phyloP scores from a whole-genome alignment of 2,113 vertebrate genomes.

The Campylomormyrus tamandua region DNA sequence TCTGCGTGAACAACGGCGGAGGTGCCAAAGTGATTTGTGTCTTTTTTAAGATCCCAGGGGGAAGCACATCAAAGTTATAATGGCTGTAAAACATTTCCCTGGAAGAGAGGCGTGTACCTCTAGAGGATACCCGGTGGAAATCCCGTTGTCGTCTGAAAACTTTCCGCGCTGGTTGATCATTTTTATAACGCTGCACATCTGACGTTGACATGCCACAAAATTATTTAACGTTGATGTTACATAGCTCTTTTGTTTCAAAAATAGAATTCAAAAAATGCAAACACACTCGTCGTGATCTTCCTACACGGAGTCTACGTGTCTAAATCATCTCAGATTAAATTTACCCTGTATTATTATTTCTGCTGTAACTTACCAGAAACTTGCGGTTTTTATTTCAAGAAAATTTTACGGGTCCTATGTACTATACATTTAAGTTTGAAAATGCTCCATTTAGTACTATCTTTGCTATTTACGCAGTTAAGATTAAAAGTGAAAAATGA shows the following conservation, averaged over 20 bases:
- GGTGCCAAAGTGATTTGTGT: slow-evolving; percentile 54
- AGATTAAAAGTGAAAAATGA: neutral
- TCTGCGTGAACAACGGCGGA: slow-evolving; percentile 37
- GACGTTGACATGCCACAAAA: slow-evolving; percentile 23
- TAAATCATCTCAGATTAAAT: neutral
- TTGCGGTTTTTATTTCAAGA: neutral
- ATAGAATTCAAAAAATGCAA: neutral
- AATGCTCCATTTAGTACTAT: neutral
- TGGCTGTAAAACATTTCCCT: slow-evolving; percentile 57
- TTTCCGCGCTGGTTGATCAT: slow-evolving; percentile 29
- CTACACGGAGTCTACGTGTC: neutral
- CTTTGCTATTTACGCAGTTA: neutral
- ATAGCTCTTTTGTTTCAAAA: neutral
- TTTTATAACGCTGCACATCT: slow-evolving; percentile 15
- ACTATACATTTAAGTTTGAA: neutral
- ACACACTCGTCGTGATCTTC: neutral
- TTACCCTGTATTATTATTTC: neutral
- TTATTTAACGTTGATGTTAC: slow-evolving; percentile 20
- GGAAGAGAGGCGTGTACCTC: slow-evolving; percentile 42
- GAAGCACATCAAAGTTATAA: slow-evolving; percentile 40
- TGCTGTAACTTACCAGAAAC: neutral
- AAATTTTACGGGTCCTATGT: neutral
- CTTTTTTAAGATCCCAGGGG: slow-evolving; percentile 47
- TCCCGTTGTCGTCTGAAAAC: slow-evolving; percentile 43
- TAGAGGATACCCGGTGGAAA: slow-evolving; percentile 48